These are phyloP conservation scores for Sabellastarte sp. DNA, from an alignment of 2,888 invertebrate genomes.

Conservation along the genomic window DNA sequence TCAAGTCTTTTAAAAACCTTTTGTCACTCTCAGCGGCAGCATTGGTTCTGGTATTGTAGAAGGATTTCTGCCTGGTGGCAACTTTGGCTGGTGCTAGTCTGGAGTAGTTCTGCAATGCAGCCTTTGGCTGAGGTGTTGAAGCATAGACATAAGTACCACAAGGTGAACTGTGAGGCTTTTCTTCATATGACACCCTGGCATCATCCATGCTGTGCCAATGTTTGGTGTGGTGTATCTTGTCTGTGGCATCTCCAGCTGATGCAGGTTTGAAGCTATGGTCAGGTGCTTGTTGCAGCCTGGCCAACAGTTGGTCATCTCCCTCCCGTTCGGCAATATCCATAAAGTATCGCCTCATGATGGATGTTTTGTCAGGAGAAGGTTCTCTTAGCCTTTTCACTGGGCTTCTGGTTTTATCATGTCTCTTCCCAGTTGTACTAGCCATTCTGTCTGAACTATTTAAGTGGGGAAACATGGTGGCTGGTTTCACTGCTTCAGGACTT, in stretches of 20 bases:
- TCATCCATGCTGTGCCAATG: no score
- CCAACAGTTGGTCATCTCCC: background rate
- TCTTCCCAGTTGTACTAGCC: background rate
- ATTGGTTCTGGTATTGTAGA: background rate
- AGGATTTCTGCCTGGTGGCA: background rate
- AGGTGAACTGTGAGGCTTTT: background rate
- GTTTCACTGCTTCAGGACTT: no score
- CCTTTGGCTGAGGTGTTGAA: background rate
- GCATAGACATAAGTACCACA: background rate
- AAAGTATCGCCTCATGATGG: background rate
- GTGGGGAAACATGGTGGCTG: background rate
- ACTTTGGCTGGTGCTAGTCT: background rate
- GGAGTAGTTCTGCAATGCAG: no score
- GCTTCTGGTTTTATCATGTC: no score
- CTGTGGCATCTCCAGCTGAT: background rate
- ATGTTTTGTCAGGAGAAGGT: background rate
- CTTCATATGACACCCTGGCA: no score
- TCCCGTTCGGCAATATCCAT: background rate
- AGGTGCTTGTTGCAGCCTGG: background rate
- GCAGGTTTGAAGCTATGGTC: background rate
- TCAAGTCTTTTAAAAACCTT: background rate
- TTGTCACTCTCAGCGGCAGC: background rate
- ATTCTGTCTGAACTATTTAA: background rate
- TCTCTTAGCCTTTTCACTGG: background rate
- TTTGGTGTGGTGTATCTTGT: background rate